These are phyloP conservation scores for Dryococelus australis DNA, from an alignment of 2,888 invertebrate genomes.

Conservation along the genomic window DNA sequence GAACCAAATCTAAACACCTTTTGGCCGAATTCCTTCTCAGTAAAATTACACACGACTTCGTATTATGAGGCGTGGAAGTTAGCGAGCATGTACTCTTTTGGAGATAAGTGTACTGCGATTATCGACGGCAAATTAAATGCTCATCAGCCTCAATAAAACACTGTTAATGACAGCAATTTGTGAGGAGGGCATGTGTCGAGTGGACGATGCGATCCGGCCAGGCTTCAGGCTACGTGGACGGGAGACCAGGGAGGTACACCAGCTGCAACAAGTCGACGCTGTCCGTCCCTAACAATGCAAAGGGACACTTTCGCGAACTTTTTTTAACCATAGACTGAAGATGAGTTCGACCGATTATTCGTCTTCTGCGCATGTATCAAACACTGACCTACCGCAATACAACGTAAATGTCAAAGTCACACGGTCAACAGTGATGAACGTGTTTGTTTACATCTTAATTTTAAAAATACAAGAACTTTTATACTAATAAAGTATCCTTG, in stretches of 20 bases:
- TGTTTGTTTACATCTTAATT: too few relatives aligned
- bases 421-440: too few relatives aligned
- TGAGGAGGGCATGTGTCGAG: background rate
- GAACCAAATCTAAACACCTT: background rate
- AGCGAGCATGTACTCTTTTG: background rate
- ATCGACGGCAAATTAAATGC: slow-evolving; percentile 34
- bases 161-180: slow-evolving; percentile 35
- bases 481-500: too few relatives aligned
- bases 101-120: slow-evolving; percentile 9
- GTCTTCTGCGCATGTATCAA: too few relatives aligned
- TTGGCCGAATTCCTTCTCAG: background rate
- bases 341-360: too few relatives aligned
- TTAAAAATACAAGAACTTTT: too few relatives aligned
- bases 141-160: slow-evolving; percentile 33
- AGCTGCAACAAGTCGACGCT: background rate
- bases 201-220: background rate
- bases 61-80: slow-evolving; percentile 9
- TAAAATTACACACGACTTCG: background rate
- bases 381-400: too few relatives aligned
- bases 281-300: background rate
- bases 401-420: too few relatives aligned
- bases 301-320: too few relatives aligned
- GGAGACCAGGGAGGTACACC: background rate
- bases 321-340: too few relatives aligned
- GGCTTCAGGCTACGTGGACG: background rate